Base-by-base conservation (phyloP, 2,888 invertebrate species). In the Eristalis intricaria region DNA sequence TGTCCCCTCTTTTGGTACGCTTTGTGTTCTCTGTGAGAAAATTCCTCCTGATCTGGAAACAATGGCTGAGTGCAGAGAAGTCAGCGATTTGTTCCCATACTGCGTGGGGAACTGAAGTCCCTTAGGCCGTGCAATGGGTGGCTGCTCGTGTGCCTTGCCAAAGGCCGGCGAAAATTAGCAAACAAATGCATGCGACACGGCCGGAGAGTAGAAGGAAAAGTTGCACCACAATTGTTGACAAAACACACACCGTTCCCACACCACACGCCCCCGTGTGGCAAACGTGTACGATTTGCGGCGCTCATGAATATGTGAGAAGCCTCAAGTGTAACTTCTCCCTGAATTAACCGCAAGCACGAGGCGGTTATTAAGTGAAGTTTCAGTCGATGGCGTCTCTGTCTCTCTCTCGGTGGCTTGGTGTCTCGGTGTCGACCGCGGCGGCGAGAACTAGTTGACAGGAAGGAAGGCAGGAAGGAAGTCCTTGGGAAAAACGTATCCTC, bases 381-480 rank as follows among this genome's bases (percentile, higher is more conserved):
- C 75, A 71, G 75, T 65, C 74, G 50, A 74, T 74, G 74, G 32
- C 10, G 32, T 10, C 32, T 8, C 10, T 10, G 32, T 32, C 32
- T 32, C 32, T 8, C 32, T 32, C 8, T 1, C 32, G 32, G 66
- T 77, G 23, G 19, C 58, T 56, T 58, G 40, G 19, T 50, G 50
- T 50, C 50, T 19, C n/a, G 60, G 26, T 19, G 38, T 13, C 65
- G 8, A 60, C 43, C 22, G 66, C 69, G 76, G 66, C 69, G 76
- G 68, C 38, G 68, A 68, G 15, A 73, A 73, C 65, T 71, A 84
- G 84, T 81, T 77, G 76, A 69, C 64, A 78, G 78, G 78, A 82
- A 84, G 80, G 75, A 84, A 85, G 82, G 23, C 69, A 85, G 85
- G 85, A 86, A 86, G 86, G 86, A 82, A 85, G 82, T 86, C 83